A percentile compares a stretch with the other conserved stretches of the same genome.
phyloP scores from a whole-genome alignment of 2,113 vertebrate species.

The Lutjanus erythropterus region DNA sequence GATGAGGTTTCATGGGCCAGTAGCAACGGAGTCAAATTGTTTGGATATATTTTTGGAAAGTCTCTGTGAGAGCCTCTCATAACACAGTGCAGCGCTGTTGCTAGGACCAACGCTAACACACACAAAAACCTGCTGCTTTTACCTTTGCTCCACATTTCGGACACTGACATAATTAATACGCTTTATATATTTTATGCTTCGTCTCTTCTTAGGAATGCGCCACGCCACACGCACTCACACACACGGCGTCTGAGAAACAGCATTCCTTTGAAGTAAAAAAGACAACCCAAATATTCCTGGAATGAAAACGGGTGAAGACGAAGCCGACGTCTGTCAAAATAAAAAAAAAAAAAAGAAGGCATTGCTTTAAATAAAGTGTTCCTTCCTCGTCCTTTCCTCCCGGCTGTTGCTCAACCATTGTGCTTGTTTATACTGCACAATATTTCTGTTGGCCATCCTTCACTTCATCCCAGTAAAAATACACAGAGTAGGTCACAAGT shows the following conservation, averaged over 20 bases:
- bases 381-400: constrained; percentile 70
- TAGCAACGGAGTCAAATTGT: constrained; percentile 40
- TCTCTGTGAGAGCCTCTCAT: constrained; percentile 40
- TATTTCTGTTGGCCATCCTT: constrained; percentile 64
- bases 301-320: constrained; percentile 60
- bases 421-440: constrained; percentile 75
- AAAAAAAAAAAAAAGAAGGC: neutral
- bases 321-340: constrained; percentile 30
- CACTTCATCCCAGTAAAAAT: constrained; percentile 75
- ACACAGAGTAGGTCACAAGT: constrained; percentile 81
- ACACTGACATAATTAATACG: constrained; percentile 47
- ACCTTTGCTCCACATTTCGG: constrained; percentile 49
- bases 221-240: constrained; percentile 8
- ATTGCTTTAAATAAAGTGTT: constrained; percentile 67
- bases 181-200: constrained; percentile 40
- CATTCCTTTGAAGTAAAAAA: constrained; percentile 65
- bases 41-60: constrained; percentile 71
- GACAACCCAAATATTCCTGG: constrained; percentile 68
- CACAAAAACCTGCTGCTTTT: constrained; percentile 33
- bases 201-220: constrained; percentile 37
- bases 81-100: constrained; percentile 20
- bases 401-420: constrained; percentile 50
- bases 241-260: constrained; percentile 54
- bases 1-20: constrained; percentile 26
- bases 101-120: constrained; percentile 30